Conservation (phyloP, 2,888 invertebrate species). For the Dendrolimus houi region DNA sequence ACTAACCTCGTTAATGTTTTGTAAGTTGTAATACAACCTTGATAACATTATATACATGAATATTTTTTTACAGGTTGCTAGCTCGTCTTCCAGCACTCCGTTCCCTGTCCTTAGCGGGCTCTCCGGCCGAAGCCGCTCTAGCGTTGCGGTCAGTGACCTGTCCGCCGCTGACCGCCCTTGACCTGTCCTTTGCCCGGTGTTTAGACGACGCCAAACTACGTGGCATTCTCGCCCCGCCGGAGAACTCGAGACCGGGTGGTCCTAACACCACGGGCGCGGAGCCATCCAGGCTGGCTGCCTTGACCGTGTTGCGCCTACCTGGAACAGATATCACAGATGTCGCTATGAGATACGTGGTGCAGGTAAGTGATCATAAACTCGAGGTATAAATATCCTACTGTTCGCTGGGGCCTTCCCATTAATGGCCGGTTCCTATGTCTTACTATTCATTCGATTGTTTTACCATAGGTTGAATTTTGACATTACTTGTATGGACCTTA, state of each 20-base stretch:
- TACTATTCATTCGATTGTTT: too few species aligned
- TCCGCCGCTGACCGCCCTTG: slow-evolving; percentile 85
- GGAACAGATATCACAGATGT: slow-evolving; percentile 95
- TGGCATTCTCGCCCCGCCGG: slow-evolving; percentile 91
- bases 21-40: too few species aligned
- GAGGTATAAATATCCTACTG: too few species aligned
- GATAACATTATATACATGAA: background rate
- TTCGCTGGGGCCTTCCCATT: too few species aligned
- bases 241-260: slow-evolving; percentile 85
- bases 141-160: slow-evolving; percentile 89
- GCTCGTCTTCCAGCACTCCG: slow-evolving; percentile 89
- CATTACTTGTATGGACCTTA: too few species aligned
- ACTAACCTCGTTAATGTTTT: too few species aligned
- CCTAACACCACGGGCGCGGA: slow-evolving; percentile 57
- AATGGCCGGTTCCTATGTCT: too few species aligned
- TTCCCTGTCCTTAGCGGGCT: slow-evolving; percentile 86
- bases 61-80: slow-evolving; percentile 74
- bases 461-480: too few species aligned
- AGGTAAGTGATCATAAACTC: slow-evolving; percentile 28
- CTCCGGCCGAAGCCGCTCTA: slow-evolving; percentile 85
- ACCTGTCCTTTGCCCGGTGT: slow-evolving; percentile 91
- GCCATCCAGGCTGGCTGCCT: slow-evolving; percentile 78
- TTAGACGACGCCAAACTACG: slow-evolving; percentile 89
- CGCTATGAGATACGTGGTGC: slow-evolving; percentile 77
- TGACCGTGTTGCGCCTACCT: slow-evolving; percentile 85